Evolutionary conservation across 1,140 invertebrate species (phyloP).

Genomic region (Adelges cooleyi): DNA sequence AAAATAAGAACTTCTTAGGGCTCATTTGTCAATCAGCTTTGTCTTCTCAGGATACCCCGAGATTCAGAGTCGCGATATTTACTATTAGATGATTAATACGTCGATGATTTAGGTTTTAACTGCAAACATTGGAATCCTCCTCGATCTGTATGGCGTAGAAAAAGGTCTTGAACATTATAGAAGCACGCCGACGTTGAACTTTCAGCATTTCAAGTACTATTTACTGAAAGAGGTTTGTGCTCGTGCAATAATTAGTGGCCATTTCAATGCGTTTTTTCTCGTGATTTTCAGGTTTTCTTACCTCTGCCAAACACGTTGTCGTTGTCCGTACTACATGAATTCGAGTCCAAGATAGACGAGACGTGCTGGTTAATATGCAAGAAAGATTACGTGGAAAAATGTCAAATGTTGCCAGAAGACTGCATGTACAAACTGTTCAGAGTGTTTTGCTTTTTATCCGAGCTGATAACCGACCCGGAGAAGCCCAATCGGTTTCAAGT

Average conservation of each 20-base stretch:
- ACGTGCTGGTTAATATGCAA: slow-evolving; percentile 67
- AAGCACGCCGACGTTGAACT: slow-evolving; percentile 53
- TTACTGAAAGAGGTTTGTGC: slow-evolving; percentile 49
- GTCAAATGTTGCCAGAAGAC: slow-evolving; percentile 49
- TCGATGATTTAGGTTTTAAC: slow-evolving; percentile 58
- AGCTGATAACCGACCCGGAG: slow-evolving; percentile 45
- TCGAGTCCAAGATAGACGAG: slow-evolving; percentile 50
- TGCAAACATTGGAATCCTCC: slow-evolving; percentile 55
- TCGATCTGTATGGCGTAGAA: slow-evolving; percentile 62
- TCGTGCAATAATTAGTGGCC: background rate
- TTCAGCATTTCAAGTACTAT: slow-evolving; percentile 61
- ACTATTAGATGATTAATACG: too few relatives aligned
- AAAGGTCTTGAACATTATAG: slow-evolving; percentile 61
- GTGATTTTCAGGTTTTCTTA: slow-evolving; percentile 45
- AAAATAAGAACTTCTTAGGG: too few relatives aligned
- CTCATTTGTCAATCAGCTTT: too few relatives aligned
- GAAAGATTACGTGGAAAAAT: slow-evolving; percentile 46
- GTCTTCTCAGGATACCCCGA: too few relatives aligned
- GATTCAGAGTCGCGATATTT: too few relatives aligned
- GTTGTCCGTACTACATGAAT: slow-evolving; percentile 43
- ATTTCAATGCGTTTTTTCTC: background rate
- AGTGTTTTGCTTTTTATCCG: slow-evolving; percentile 63
- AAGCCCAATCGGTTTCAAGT: slow-evolving; percentile 35
- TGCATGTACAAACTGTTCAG: slow-evolving; percentile 62
- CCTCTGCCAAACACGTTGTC: slow-evolving; percentile 46